Percentiles rank a stretch among this genome's conserved stretches.
These are phyloP conservation scores for Glyptemys insculpta DNA, from an alignment of 2,797 vertebrate genomes.

Conservation along the genomic window DNA sequence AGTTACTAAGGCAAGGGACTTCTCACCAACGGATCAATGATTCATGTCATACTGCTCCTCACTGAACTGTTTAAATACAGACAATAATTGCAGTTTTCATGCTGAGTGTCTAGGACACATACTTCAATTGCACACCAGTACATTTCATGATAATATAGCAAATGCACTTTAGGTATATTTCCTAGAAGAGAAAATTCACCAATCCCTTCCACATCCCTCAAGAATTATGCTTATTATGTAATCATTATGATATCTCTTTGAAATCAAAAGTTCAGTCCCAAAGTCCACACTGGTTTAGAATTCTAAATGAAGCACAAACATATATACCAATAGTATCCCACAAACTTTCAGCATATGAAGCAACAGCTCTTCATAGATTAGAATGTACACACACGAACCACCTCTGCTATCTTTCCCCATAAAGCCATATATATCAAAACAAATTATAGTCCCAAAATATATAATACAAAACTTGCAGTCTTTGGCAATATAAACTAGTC, in stretches of 20 bases:
- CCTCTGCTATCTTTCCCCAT: neutral
- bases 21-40: neutral
- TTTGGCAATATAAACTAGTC: neutral
- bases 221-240: neutral
- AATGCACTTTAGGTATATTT: conserved; percentile 19
- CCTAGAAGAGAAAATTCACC: conserved; percentile 38
- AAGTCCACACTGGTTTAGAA: conserved; percentile 60
- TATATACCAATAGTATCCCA: conserved; percentile 17
- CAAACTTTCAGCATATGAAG: conserved; percentile 36
- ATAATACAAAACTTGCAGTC: neutral
- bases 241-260: conserved; percentile 27
- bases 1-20: neutral
- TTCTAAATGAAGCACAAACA: conserved; percentile 10
- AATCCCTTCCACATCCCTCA: neutral
- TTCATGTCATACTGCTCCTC: neutral
- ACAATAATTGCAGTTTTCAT: neutral
- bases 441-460: neutral
- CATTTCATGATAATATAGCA: neutral
- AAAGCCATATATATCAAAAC: neutral
- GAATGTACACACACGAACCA: neutral
- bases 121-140: conserved; percentile 26
- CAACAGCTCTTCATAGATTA: conserved; percentile 10
- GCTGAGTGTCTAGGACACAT: neutral
- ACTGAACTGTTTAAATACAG: neutral
- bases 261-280: conserved; percentile 24